phyloP scores from a whole-genome alignment of 2,888 invertebrate species.

The Sipha maydis region DNA sequence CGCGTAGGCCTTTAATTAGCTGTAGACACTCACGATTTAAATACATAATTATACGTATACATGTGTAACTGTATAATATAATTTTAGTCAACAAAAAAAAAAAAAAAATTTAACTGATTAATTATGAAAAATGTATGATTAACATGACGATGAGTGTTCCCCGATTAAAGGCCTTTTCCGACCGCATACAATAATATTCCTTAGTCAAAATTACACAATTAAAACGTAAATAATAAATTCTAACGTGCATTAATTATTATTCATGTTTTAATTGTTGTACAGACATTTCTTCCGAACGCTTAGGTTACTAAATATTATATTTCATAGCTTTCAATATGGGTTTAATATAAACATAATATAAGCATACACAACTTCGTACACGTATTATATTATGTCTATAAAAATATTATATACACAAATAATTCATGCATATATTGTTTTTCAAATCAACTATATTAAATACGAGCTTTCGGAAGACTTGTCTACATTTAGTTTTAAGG shows the following conservation, averaged over 20 bases:
- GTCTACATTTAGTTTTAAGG: constrained; percentile 46
- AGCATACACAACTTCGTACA: no score
- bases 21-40: constrained; percentile 34
- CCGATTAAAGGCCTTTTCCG: constrained; percentile 55
- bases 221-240: constrained; percentile 51
- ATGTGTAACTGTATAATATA: not conserved
- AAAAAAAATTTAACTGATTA: not conserved
- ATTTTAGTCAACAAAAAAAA: not conserved
- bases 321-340: not conserved
- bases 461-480: constrained; percentile 57
- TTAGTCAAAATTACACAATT: constrained; percentile 58
- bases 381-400: no score
- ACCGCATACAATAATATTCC: constrained; percentile 20
- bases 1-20: constrained; percentile 59
- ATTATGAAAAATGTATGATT: not conserved
- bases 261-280: constrained; percentile 56
- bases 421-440: not conserved
- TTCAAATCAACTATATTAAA: not conserved
- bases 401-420: no score
- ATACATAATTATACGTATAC: no score
- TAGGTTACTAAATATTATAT: not conserved
- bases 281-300: constrained; percentile 57
- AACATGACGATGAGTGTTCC: constrained; percentile 51
- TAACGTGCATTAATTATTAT: constrained; percentile 19
- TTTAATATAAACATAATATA: not conserved